These are phyloP conservation scores for Dreissena polymorpha DNA, from an alignment of 1,140 invertebrate genomes.

Conservation along the genomic window DNA sequence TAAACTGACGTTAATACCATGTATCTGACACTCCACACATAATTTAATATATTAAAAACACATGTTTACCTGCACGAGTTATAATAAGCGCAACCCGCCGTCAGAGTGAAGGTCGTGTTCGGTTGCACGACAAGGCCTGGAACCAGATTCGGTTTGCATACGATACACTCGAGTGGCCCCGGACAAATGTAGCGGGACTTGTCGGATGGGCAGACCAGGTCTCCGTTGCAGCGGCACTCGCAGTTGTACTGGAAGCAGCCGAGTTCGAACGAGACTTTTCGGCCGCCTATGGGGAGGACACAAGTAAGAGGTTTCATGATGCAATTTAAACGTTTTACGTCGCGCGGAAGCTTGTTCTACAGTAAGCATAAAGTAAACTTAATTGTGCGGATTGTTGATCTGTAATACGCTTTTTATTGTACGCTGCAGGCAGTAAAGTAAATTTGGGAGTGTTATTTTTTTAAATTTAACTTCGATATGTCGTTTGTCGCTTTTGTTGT, in stretches of 20 bases:
- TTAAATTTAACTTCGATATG: no score
- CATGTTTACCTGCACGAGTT: background rate
- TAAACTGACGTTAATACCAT: no score
- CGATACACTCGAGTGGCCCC: conserved; percentile 20
- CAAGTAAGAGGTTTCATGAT: background rate
- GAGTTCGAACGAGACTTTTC: conserved; percentile 42
- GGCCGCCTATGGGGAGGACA: background rate
- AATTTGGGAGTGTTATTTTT: no score
- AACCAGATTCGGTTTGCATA: background rate
- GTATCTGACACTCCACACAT: no score
- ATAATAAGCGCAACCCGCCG: background rate
- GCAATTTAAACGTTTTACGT: no score
- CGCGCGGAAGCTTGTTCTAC: no score
- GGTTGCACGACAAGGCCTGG: background rate
- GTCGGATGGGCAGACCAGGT: conserved; percentile 55
- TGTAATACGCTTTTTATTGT: no score
- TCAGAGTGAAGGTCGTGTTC: background rate
- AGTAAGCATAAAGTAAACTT: no score
- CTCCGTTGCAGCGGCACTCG: conserved; percentile 61
- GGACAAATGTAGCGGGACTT: conserved; percentile 54
- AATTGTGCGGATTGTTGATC: no score
- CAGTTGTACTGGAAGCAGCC: conserved; percentile 61
- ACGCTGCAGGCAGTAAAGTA: no score
- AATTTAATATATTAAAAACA: no score
- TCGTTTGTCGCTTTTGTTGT: no score